Conservation (phyloP, 1,140 invertebrate genomes). For the Episyrphus balteatus region DNA sequence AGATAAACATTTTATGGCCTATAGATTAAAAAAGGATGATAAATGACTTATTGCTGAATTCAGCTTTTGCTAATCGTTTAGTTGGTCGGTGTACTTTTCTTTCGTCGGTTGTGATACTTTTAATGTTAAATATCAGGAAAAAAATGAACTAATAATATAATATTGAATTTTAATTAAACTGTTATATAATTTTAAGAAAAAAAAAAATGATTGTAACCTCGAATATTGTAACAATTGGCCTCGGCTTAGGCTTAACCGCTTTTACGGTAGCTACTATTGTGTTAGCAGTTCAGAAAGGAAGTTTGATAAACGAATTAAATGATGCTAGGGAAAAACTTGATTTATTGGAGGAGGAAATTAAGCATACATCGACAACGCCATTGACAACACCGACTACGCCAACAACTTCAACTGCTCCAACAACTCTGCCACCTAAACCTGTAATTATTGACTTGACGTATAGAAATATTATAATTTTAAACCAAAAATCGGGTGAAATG, state of each 20-base stretch:
- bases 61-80: too few relatives aligned
- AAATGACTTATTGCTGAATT: too few relatives aligned
- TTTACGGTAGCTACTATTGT: slow-evolving; percentile 39
- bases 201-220: slow-evolving; percentile 25
- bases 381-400: slow-evolving; percentile 3
- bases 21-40: too few relatives aligned
- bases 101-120: too few relatives aligned
- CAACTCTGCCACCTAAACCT: neutral
- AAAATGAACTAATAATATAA: too few relatives aligned
- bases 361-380: slow-evolving; percentile 10
- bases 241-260: slow-evolving; percentile 27
- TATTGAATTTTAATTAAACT: too few relatives aligned
- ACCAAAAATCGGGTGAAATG: too few relatives aligned
- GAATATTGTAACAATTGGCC: slow-evolving; percentile 23
- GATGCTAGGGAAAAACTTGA: slow-evolving; percentile 26
- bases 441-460: too few relatives aligned
- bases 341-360: slow-evolving; percentile 12
- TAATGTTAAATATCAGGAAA: too few relatives aligned
- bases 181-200: neutral
- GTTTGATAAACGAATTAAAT: slow-evolving; percentile 15
- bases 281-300: slow-evolving; percentile 30
- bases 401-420: neutral
- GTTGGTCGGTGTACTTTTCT: too few relatives aligned
- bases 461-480: too few relatives aligned
- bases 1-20: too few relatives aligned